A percentile compares a stretch with the other conserved stretches of the same genome.
Evolutionary conservation across 2,888 invertebrate genomes (phyloP).

Genomic region (Agrypnus murinus): DNA sequence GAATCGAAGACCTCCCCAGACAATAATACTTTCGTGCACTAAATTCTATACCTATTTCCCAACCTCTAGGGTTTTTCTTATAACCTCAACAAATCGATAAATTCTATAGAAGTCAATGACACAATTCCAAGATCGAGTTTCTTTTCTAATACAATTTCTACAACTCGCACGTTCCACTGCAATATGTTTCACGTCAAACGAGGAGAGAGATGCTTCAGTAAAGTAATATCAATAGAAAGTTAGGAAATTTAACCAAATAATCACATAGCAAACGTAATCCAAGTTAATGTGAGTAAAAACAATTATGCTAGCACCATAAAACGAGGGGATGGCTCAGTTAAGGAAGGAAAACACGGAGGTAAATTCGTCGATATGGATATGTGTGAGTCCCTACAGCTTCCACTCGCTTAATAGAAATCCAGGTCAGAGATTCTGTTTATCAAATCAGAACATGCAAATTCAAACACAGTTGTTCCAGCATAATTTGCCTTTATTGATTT

Average conservation of each 20-base stretch:
- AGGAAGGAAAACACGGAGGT: conserved; percentile 19
- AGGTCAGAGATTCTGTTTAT: conserved; percentile 48
- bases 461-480: conserved; percentile 38
- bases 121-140: too few relatives aligned
- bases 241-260: conserved; percentile 9
- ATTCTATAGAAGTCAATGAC: too few relatives aligned
- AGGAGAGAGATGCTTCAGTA: too few relatives aligned
- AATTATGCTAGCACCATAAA: conserved; percentile 26
- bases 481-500: conserved; percentile 43
- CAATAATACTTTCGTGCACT: too few relatives aligned
- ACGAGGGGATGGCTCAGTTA: neutral
- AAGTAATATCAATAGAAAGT: too few relatives aligned
- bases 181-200: too few relatives aligned
- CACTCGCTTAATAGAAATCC: conserved; percentile 43
- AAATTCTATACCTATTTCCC: too few relatives aligned
- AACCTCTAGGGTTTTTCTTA: too few relatives aligned
- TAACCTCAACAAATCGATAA: too few relatives aligned
- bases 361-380: conserved; percentile 32
- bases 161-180: too few relatives aligned
- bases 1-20: too few relatives aligned
- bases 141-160: too few relatives aligned
- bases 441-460: conserved; percentile 48
- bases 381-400: neutral
- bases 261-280: conserved; percentile 34
- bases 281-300: conserved; percentile 24